A percentile compares a stretch with the other conserved stretches of the same genome.
phyloP scores from a whole-genome alignment of 2,797 vertebrate species.

The Clamator glandarius region DNA sequence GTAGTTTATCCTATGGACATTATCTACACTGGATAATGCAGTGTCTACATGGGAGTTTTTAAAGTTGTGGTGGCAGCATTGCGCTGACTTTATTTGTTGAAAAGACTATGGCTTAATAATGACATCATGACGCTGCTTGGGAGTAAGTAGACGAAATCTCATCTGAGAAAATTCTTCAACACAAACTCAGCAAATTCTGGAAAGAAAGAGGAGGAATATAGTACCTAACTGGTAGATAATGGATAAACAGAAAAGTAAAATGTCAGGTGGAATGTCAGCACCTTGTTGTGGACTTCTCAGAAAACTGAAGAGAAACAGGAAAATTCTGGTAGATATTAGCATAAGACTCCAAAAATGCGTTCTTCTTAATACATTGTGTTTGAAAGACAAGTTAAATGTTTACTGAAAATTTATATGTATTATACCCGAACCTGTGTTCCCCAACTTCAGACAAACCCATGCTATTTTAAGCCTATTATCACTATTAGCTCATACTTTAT shows the following conservation, averaged over 20 bases:
- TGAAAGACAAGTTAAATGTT: background rate
- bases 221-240: background rate
- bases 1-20: fast-evolving
- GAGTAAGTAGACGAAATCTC: background rate
- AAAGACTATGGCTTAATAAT: background rate
- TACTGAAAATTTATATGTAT: background rate
- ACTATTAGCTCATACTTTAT: background rate
- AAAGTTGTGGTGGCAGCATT: background rate
- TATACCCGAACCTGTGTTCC: background rate
- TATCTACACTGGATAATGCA: background rate
- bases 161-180: background rate
- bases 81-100: background rate
- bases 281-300: background rate
- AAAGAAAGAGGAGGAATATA: background rate
- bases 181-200: background rate
- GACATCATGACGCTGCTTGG: background rate
- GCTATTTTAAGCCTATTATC: background rate
- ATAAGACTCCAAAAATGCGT: background rate
- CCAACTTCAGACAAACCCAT: background rate
- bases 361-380: background rate
- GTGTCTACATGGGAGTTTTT: background rate
- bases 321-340: background rate
- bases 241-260: background rate
- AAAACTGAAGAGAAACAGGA: background rate
- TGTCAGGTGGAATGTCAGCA: background rate